A percentile compares a stretch with the other conserved stretches of the same genome.
Evolutionary conservation across 35 echinoderm and acorn worm genomes (phyloP).

Genomic region (Stichopus chloronotus): DNA sequence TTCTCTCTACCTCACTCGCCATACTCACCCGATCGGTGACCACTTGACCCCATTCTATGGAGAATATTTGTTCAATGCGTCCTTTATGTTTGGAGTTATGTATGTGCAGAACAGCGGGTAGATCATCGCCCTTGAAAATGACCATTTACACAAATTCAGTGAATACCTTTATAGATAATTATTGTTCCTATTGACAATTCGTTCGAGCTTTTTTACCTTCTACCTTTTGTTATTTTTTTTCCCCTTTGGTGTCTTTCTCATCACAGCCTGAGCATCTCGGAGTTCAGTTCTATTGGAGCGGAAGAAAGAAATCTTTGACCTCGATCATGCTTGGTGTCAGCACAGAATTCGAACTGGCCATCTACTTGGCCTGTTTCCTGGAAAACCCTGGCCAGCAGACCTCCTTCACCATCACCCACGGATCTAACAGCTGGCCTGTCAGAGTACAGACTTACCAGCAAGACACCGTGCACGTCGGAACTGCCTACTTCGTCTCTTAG

Average conservation of each 20-base stretch:
- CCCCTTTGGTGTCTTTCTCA: neutral
- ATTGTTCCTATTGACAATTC: too few species aligned
- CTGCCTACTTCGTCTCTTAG: conserved; percentile 50
- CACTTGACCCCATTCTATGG: too few species aligned
- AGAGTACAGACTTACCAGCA: conserved; percentile 28
- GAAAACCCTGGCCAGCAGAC: conserved; percentile 50
- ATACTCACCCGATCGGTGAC: too few species aligned
- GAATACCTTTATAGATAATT: too few species aligned
- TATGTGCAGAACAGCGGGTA: too few species aligned
- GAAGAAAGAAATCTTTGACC: conserved; percentile 62
- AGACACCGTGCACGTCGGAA: neutral
- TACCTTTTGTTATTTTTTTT: too few species aligned
- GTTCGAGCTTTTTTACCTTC: too few species aligned
- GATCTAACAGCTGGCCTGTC: conserved; percentile 12
- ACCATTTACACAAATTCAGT: too few species aligned
- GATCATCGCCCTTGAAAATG: too few species aligned
- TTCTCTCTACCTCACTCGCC: too few species aligned
- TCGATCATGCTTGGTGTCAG: conserved; percentile 84
- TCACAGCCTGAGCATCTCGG: conserved; percentile 67
- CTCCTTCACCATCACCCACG: conserved; percentile 63
- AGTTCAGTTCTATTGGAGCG: conserved; percentile 72
- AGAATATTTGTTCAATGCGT: too few species aligned
- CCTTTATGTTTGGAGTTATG: too few species aligned
- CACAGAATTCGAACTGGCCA: conserved; percentile 91
- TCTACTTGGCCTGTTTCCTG: conserved; percentile 82